Conservation (phyloP, 2,113 vertebrate species). For the human region GRCh38 chr15:95831001-95831500, state of each 20-base stretch:
- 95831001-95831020: background rate
- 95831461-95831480: too few species aligned
- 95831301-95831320: background rate
- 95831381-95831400: accelerated
- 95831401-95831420: too few species aligned
- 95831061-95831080: background rate
- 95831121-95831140: background rate
- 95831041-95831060: background rate
- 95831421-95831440: too few species aligned
- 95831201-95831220: background rate
- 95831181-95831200: background rate
- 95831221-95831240: background rate
- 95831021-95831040: background rate
- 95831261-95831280: background rate
- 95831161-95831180: background rate
- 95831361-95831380: background rate
- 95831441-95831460: too few species aligned
- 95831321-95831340: background rate
- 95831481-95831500: too few species aligned
- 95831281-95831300: background rate
- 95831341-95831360: background rate
- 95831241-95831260: background rate
- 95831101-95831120: conserved; percentile 35
- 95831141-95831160: background rate
- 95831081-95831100: background rate